Percentiles rank a stretch among this genome's conserved stretches.
Conservation (phyloP, 1,140 invertebrate species). For the Brachionus plicatilis region DNA sequence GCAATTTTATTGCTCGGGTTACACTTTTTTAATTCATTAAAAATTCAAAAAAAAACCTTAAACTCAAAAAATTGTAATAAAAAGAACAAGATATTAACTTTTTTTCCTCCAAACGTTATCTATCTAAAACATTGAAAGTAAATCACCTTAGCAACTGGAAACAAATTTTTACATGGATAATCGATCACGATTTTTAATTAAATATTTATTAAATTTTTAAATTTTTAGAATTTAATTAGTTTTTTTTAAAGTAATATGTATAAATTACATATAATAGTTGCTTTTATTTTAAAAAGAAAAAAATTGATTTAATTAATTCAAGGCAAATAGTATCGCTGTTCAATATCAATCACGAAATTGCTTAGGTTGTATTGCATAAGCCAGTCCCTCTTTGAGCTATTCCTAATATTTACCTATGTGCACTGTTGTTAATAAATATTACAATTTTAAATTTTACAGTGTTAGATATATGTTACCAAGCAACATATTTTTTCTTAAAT, state of each 20-base stretch:
- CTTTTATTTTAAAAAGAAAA: neutral
- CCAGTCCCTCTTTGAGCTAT: neutral
- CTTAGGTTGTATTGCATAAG: neutral
- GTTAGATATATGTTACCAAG: slow-evolving; percentile 6
- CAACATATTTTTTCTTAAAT: neutral
- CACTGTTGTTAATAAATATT: slow-evolving; percentile 20
- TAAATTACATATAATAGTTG: neutral
- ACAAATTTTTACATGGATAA: neutral
- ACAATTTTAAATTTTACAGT: neutral
- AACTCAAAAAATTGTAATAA: neutral
- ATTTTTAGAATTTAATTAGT: neutral
- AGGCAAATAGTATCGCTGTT: neutral
- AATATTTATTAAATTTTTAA: neutral
- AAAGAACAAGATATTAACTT: neutral
- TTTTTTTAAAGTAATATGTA: neutral
- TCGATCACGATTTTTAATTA: neutral
- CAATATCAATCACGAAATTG: neutral
- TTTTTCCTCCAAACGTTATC: too few species aligned
- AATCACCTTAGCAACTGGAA: neutral
- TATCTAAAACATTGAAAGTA: neutral
- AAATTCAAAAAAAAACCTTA: neutral
- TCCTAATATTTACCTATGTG: slow-evolving; percentile 2
- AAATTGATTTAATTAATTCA: neutral
- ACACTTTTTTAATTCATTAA: neutral
- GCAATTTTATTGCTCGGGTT: neutral